Percentiles rank a stretch among this genome's conserved stretches.
Conservation (phyloP, 2,888 invertebrate genomes). For the Noctua janthina region DNA sequence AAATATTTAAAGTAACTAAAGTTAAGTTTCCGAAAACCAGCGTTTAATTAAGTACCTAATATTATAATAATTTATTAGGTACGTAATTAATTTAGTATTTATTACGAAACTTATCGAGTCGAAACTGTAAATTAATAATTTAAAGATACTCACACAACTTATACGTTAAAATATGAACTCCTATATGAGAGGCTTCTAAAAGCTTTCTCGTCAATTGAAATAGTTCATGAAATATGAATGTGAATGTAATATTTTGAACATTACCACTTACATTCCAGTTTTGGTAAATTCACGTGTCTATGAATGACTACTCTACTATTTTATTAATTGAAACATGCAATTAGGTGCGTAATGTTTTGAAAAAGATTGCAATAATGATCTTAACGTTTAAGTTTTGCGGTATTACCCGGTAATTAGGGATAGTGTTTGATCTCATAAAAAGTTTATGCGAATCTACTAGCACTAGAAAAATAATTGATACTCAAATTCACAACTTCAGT, state of each 20-base stretch:
- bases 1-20: conserved; percentile 1
- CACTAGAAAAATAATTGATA: background rate
- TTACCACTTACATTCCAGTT: conserved; percentile 1
- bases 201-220: conserved; percentile 45
- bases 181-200: conserved; percentile 29
- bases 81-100: conserved; percentile 23
- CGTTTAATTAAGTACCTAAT: conserved; percentile 2
- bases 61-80: background rate
- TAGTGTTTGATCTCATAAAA: no score
- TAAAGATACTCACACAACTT: conserved; percentile 8
- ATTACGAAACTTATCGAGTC: conserved; percentile 16
- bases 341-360: background rate
- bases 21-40: background rate
- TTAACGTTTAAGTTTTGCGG: no score
- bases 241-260: conserved; percentile 41
- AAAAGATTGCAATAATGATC: no score
- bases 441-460: no score
- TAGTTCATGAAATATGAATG: conserved; percentile 43
- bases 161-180: background rate
- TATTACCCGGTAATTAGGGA: background rate
- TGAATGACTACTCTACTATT: background rate
- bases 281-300: background rate
- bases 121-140: conserved; percentile 34
- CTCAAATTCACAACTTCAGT: background rate
- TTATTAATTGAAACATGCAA: background rate